Base-by-base conservation (phyloP, 92 coral and sea anemone species). In the Phenganax subtilis region DNA sequence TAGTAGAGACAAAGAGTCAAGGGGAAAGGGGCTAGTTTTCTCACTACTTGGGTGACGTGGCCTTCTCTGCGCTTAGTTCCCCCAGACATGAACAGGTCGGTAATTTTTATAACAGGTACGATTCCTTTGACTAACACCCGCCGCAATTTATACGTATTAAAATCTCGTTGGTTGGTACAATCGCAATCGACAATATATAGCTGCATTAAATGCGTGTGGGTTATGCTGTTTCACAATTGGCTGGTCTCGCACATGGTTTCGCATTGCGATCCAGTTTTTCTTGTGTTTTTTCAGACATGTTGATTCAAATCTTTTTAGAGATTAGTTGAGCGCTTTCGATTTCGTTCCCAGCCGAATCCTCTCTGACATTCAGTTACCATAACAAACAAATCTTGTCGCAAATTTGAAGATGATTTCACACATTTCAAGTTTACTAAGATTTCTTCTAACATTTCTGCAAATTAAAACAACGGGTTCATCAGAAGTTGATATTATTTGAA, bases 121-220 rank as follows among this genome's bases (percentile, higher is more conserved):
- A 84, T 89, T 31, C 92, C 92, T 76, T 89, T 89, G 6, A 80
- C 80, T 7, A 85, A 75, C 62, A 84, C 91, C 47, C 86, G 91
- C 52, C 88, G 91, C 25, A 88, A 83, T 81, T 90, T 87, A 57
- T 31, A 87, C 71, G 88, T 37, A 59, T 85, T 80, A 10, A 83
- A 27, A 58, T 85, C 89, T 12, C 86, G 76, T 55, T 88, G 80
- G 61, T 85, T 85, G 1, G 87, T 85, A 17, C 5, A 31, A 12
- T 87, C 87, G n/a, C 25, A 87, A 81, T 6, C 47, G 31, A 47
- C 92, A 83, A 55, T 80, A 89, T 8, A 86, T 89, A 29, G 89
- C 92, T 25, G 76, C 80, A 72, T 89, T 86, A 0, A 86, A 20
- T 87, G 31, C 82, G 55, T 1, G 88, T 76, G 14, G 92, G 87